Base-by-base conservation (phyloP, 2,113 vertebrate species). In the Oxygymnocypris stewartii region DNA sequence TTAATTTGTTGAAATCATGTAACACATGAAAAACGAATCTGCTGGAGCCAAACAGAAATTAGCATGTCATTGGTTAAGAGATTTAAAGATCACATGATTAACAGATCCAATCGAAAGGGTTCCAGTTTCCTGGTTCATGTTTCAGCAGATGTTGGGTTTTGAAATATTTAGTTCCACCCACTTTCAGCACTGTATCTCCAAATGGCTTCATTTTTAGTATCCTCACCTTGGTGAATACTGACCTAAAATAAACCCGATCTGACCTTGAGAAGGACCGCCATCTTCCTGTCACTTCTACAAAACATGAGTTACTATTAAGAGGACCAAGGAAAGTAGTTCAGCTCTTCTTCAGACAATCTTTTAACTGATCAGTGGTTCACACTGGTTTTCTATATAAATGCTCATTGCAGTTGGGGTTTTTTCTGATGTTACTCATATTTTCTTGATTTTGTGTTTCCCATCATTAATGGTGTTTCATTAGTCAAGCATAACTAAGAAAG, bases 201-300 rank as follows among this genome's bases (percentile, higher is more conserved):
- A 71, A 65, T 76, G 16, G 20, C 40, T 57, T 51, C 25, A 49
- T 61, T 79, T 84, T 86, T 84, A 84, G 79, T 85, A 63, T 69
- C 2, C 75, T 86, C 80, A 86, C 85, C 84, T 86, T 86, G 76
- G 65, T 49, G 80, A 74, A 63, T 23, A 44, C 42, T 88, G 81
- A 80, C 87, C 81, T 86, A 86, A 88, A 88, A 84, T 76, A 85
- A 74, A 49, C 42, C 75, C 25, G 61, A 51, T 67, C 42, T 28
- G 28, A 69, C 79, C 84, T 83, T 86, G 87, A 88, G 82, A 71
- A 84, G 81, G 37, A 47, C 71, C 49, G 44, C 57, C 63, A 74
- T 83, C 74, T 79, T 63, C 28, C 87, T 74, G 80, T 79, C 74
- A 73, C 47, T 65, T 79, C 42, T 40, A 49, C 51, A 77, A 28